Evolutionary conservation across 2,888 invertebrate species (phyloP), one percentile per base, ranked within the genome.

Genomic region (Eristalis arbustorum): DNA sequence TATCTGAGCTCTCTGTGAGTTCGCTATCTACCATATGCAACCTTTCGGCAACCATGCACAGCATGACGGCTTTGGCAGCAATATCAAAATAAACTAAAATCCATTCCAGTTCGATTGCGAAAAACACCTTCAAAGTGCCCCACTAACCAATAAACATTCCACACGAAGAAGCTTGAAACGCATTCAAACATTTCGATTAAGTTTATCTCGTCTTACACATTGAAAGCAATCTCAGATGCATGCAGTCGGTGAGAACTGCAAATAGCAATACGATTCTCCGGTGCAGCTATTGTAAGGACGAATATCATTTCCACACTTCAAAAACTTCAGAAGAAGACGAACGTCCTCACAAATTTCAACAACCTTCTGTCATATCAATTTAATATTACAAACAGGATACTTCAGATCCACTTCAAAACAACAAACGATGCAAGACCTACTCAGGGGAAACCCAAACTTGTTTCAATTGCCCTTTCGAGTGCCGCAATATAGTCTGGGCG

Each of bases 381-480:
- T 62, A 42, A 64, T 37, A 71, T 57, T 77, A 37, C 69, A 71
- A 77, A 64, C 28, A 57, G 57, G 22, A 59, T 23, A 28, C 69
- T 77, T 71, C 56, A 62, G 23, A 18, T 57, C n/a, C 25, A 69
- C 69, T 77, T 40, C 34, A 63, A 57, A 34, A 77, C 37, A 69
- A 69, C 31, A 66, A 66, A 66, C 31, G 28, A 67, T 67, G 40
- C 28, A 42, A 34, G 59, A 61, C 23, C 22, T 67, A 67, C 49
- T 75, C 25, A 67, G 11, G 28, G 61, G 31, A 49, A 61, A 75
- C 42, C 67, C 42, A 49, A 61, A 75, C 34, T 61, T 67, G 75
- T 49, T 75, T 75, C 61, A 75, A 61, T 76, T 69, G 56, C 69
- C 37, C 4, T 28, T 40, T 67, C n/a, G 49, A 68, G 67, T 67